Evolutionary conservation across 2,797 vertebrate species (phyloP), one percentile per base, ranked within the genome.

Genomic region (Epinephelus malabaricus): DNA sequence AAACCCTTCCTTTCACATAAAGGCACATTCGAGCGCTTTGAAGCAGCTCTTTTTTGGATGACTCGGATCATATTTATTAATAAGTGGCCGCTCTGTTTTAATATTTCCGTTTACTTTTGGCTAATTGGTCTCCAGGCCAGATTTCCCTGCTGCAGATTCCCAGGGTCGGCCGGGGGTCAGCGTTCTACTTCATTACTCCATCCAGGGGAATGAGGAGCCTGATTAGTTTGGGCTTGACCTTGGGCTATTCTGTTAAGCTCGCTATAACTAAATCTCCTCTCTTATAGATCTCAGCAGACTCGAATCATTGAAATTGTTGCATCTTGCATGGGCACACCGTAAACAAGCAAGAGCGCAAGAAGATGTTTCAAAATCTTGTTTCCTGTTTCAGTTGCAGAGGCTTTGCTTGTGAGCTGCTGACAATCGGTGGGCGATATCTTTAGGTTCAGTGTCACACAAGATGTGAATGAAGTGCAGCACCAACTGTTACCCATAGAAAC

Each of bases 221-320:
- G 91, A 94, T 94, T 92, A 93, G 91, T 88, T 89, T 83, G 93
- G 89, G 76, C 89, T 90, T 68, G 89, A 93, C 94, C 92, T 92
- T 89, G 86, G 81, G 76, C 89, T 85, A 55, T 85, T 86, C 86
- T 78, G 78, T 76, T 85, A 88, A 89, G 80, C 85, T 72, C 81
- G 73, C 58, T 54, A 49, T 46, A 40, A 77, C 47, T 27, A 64
- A 78, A 84, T 84, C 73, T 79, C 79, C 53, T 76, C 75, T 46
- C 85, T 8, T 85, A 80, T 67, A 91, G 75, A 76, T 77, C 80
- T 89, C 88, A 18, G 73, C 34, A 73, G 81, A 86, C 64, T 51
- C 5, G 19, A 85, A 76, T 84, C 69, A 51, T 7, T 65, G 75
- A 83, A 89, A 84, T 81, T 65, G 67, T 53, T 27, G 64, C n/a